Evolutionary conservation across 2,888 invertebrate genomes (phyloP).

Genomic region (Cyrtodaria siliqua): DNA sequence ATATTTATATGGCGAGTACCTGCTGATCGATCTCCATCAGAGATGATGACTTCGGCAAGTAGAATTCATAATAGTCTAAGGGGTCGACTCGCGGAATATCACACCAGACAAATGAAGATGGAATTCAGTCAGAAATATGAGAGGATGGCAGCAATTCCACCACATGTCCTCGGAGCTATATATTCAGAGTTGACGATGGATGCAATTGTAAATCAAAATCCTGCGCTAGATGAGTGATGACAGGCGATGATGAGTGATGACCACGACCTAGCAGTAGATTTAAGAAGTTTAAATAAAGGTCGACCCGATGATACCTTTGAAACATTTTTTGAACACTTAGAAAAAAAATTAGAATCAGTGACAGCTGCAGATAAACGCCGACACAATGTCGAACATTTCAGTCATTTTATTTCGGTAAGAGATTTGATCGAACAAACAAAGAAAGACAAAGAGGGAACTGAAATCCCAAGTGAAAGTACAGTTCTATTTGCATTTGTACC

Average conservation of each 20-base stretch:
- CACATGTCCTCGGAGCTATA: conserved; percentile 25
- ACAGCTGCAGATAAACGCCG: conserved; percentile 51
- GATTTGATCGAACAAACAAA: conserved; percentile 44
- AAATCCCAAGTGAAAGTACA: conserved; percentile 51
- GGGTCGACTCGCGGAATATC: conserved; percentile 10
- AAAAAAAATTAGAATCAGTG: neutral
- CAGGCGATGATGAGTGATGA: conserved; percentile 31
- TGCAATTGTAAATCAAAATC: conserved; percentile 34
- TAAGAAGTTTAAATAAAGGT: conserved; percentile 51
- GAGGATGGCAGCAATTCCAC: conserved; percentile 5
- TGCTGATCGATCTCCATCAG: neutral
- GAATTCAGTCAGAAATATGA: conserved; percentile 9
- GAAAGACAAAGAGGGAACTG: conserved; percentile 32
- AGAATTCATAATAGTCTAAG: conserved; percentile 2
- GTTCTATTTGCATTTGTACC: conserved; percentile 53
- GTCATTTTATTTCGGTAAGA: conserved; percentile 43
- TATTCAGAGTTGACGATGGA: conserved; percentile 40
- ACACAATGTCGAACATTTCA: conserved; percentile 42
- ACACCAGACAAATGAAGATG: conserved; percentile 26
- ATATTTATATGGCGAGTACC: conserved; percentile 23
- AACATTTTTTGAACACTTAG: neutral
- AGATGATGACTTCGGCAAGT: conserved; percentile 11
- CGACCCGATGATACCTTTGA: conserved; percentile 51
- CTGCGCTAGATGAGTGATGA: conserved; percentile 19
- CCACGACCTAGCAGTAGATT: conserved; percentile 40